Evolutionary conservation across 2,113 vertebrate species (phyloP), one percentile per base, ranked within the genome.

Genomic region (Heterochromis multidens): DNA sequence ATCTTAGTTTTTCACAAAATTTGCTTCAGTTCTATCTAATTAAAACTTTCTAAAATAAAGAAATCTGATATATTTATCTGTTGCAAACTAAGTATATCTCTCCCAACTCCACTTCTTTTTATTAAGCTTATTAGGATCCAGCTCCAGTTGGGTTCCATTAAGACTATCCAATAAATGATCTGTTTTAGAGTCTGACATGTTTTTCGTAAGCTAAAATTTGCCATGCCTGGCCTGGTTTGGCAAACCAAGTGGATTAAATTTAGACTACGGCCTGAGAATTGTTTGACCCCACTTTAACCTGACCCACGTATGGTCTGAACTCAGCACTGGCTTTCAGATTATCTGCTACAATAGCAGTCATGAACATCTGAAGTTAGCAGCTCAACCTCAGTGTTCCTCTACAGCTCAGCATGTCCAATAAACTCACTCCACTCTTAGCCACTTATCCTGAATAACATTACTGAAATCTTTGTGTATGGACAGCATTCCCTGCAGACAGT

Each of bases 171-270:
- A 67, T 3, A 27, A 46, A 70, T 70, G 14, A 46, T 19, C 37
- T 27, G 40, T 46, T 46, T 19, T 46, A 70, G 23, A 70, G 23
- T 70, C 65, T 49, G 65, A 70, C 65, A 12, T 70, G 65, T 70
- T 70, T 8, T 49, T 70, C 23, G 19, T 4, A 3, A 23, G 40
- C 43, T 46, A 13, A 70, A 70, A 70, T 46, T 70, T 70, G 65
- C 65, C 23, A 19, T 0, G 2, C 40, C 16, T 70, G 23, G 40
- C 40, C 3, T 49, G 65, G 0, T 23, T 46, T 27, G 23, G 6
- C 65, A 70, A 70, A 49, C 46, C 40, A 70, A 29, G 40, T 4
- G 65, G 25, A 67, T 67, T 17, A 43, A 67, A 67, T 67, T 0
- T 67, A 37, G 37, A 43, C 37, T 67, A 25, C 13, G 25, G 37